Conservation (phyloP, 1,140 invertebrate species). For the Pentalonia nigronervosa region DNA sequence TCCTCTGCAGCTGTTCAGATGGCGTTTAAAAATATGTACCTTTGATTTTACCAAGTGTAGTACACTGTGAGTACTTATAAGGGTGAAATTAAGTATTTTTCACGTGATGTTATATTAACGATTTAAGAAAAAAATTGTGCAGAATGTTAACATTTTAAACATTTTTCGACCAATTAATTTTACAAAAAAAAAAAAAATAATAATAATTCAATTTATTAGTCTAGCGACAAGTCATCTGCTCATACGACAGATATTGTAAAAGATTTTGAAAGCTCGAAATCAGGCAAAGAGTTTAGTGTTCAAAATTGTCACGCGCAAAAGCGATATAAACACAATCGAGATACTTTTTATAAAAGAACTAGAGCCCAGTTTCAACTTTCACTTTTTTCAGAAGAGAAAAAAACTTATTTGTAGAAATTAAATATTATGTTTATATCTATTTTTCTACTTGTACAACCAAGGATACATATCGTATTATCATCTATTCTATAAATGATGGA, state of each 20-base stretch:
- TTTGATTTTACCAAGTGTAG: not conserved
- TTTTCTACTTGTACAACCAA: not conserved
- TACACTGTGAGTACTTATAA: not conserved
- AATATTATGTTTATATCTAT: not conserved
- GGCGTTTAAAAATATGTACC: not conserved
- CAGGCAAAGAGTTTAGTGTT: not conserved
- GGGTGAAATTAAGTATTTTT: too few relatives aligned
- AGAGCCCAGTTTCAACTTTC: not conserved
- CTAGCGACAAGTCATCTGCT: too few relatives aligned
- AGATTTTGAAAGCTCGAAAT: not conserved
- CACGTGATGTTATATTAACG: too few relatives aligned
- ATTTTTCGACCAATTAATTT: too few relatives aligned
- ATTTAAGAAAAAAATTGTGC: too few relatives aligned
- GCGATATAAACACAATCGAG: not conserved
- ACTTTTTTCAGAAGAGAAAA: not conserved
- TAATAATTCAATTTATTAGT: not conserved
- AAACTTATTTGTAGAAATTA: not conserved
- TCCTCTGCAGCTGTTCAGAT: not conserved
- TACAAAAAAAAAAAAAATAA: too few relatives aligned
- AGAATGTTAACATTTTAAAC: too few relatives aligned
- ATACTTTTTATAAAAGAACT: not conserved
- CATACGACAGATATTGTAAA: not conserved
- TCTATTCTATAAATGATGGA: too few relatives aligned
- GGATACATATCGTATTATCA: too few relatives aligned
- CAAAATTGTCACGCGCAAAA: not conserved